Conservation (phyloP, 2,113 vertebrate genomes). For the Brachionichthys hirsutus region DNA sequence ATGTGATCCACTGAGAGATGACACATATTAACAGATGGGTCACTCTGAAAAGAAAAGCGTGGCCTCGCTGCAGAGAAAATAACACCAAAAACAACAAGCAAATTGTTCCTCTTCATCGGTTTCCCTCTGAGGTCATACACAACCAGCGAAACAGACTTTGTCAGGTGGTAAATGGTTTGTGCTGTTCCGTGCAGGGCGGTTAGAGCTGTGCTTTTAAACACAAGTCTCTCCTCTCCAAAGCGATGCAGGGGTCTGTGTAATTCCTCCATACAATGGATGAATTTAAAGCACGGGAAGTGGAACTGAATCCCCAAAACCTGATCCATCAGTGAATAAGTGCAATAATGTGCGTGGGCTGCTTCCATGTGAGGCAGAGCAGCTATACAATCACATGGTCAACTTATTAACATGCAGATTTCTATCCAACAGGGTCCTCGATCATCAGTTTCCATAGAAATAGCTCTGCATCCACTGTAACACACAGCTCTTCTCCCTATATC, state of each 20-base stretch:
- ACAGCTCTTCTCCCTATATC: constrained; percentile 16
- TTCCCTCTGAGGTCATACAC: constrained; percentile 40
- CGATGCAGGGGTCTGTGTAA: too few relatives aligned
- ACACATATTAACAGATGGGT: constrained; percentile 11
- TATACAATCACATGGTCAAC: constrained; percentile 8
- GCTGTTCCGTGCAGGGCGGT: constrained; percentile 21
- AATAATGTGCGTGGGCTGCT: constrained; percentile 7
- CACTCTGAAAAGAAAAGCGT: constrained; percentile 16
- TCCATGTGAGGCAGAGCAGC: not conserved
- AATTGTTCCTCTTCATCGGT: constrained; percentile 4
- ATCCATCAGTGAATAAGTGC: constrained; percentile 23
- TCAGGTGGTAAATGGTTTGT: too few relatives aligned
- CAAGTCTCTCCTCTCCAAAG: not conserved
- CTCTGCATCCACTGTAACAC: constrained; percentile 32
- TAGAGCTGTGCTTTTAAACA: constrained; percentile 52
- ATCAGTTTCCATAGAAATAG: constrained; percentile 38
- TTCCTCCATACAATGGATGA: constrained; percentile 36
- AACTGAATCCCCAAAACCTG: constrained; percentile 32
- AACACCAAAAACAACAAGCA: constrained; percentile 20
- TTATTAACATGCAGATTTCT: constrained; percentile 28
- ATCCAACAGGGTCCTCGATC: constrained; percentile 1
- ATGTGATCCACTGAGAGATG: constrained; percentile 1
- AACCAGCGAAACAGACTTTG: constrained; percentile 12
- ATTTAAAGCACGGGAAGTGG: constrained; percentile 20
- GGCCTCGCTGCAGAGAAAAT: constrained; percentile 2